Conservation (phyloP, 1,140 invertebrate genomes). For the Andrena cerasifolii region DNA sequence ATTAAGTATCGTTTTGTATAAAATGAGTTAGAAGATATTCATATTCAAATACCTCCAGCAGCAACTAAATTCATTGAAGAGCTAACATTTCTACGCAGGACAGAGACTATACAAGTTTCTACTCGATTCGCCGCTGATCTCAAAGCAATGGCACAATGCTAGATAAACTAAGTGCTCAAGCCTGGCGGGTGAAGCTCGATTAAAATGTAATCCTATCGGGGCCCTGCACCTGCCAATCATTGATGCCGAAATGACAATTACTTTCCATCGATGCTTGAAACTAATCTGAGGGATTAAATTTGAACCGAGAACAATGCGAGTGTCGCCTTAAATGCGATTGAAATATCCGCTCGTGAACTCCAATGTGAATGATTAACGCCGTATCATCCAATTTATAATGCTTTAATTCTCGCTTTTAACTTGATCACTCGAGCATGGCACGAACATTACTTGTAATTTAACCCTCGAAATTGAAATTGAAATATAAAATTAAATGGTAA, state of each 20-base stretch:
- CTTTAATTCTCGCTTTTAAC: not conserved
- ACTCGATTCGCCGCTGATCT: conserved; percentile 21
- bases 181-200: conserved; percentile 35
- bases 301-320: conserved; percentile 2
- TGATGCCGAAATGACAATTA: conserved; percentile 45
- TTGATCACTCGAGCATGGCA: not conserved
- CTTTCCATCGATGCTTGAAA: conserved; percentile 21
- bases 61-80: no score
- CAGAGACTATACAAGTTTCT: not conserved
- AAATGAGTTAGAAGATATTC: no score
- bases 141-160: conserved; percentile 21
- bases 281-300: conserved; percentile 51
- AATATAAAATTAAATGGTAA: no score
- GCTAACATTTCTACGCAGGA: no score
- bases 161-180: conserved; percentile 36
- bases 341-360: not conserved
- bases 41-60: no score
- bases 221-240: conserved; percentile 32
- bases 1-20: no score
- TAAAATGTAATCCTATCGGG: conserved; percentile 59
- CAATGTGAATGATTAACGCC: not conserved
- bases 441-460: no score
- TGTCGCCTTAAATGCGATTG: not conserved
- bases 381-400: not conserved
- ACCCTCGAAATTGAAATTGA: no score